phyloP scores from a whole-genome alignment of 1,140 invertebrate genomes.

The Drosophila insularis region DNA sequence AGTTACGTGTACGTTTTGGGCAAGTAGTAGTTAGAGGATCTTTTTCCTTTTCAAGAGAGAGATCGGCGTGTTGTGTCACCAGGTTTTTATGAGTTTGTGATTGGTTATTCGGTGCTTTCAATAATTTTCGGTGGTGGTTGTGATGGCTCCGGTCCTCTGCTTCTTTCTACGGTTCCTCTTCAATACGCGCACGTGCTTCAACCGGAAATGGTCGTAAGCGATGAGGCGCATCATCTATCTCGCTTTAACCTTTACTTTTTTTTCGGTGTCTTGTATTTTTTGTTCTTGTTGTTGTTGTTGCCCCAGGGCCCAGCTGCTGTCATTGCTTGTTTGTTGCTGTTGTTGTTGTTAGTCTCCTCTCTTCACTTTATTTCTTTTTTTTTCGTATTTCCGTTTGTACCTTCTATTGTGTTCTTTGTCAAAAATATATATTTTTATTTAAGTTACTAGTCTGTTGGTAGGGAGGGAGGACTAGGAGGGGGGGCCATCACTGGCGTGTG shows the following conservation, averaged over 20 bases:
- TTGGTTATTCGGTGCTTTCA: constrained; percentile 53
- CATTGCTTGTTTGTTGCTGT: constrained; percentile 42
- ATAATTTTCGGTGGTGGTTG: constrained; percentile 59
- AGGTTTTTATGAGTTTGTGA: constrained; percentile 64
- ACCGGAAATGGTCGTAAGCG: constrained; percentile 79
- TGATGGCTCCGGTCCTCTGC: constrained; percentile 37
- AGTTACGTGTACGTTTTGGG: constrained; percentile 69
- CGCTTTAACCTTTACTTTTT: constrained; percentile 26
- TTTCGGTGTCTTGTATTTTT: neutral
- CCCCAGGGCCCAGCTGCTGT: constrained; percentile 34
- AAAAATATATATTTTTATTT: constrained; percentile 52
- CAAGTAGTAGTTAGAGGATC: constrained; percentile 53
- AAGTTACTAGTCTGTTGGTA: constrained; percentile 40
- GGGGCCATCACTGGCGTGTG: constrained; percentile 37
- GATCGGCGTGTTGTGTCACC: constrained; percentile 37
- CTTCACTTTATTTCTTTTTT: constrained; percentile 42
- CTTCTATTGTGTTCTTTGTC: constrained; percentile 70
- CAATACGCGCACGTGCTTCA: constrained; percentile 75
- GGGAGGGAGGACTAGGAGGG: neutral
- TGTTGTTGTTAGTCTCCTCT: constrained; percentile 18
- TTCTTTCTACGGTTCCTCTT: constrained; percentile 53
- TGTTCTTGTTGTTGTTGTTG: constrained; percentile 17
- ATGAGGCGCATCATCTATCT: constrained; percentile 66
- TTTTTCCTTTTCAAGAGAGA: constrained; percentile 15
- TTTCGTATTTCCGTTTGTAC: constrained; percentile 67